These are phyloP conservation scores for Centropus unirufus DNA, from an alignment of 2,113 vertebrate genomes.

Conservation along the genomic window DNA sequence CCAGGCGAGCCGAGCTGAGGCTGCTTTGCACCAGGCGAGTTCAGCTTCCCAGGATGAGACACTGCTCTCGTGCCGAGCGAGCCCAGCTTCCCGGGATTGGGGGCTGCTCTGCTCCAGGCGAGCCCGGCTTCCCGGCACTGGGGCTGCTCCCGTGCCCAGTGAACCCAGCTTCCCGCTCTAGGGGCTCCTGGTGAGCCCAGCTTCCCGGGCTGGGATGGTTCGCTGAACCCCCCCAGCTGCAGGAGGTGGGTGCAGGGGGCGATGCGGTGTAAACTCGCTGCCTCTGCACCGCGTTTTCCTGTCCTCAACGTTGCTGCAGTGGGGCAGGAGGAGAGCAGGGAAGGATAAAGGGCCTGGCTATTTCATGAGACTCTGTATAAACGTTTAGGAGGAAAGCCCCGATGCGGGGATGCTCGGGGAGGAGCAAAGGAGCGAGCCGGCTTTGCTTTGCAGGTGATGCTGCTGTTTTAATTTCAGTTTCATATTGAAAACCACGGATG, in stretches of 20 bases:
- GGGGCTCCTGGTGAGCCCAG: not conserved
- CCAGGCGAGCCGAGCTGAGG: too few relatives aligned
- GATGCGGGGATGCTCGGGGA: accelerated
- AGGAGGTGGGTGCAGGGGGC: accelerated
- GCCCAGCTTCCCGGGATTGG: too few relatives aligned
- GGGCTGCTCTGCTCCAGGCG: too few relatives aligned
- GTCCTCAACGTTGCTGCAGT: accelerated
- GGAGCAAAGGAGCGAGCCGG: not conserved
- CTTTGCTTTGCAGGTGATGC: not conserved
- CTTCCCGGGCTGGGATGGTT: not conserved
- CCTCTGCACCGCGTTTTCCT: not conserved
- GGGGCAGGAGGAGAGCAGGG: not conserved
- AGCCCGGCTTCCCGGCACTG: too few relatives aligned
- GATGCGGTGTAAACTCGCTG: accelerated
- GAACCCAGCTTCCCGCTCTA: too few relatives aligned
- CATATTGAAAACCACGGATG: not conserved
- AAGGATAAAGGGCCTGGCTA: accelerated
- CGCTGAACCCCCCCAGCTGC: accelerated
- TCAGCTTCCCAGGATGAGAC: too few relatives aligned
- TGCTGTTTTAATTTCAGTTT: not conserved
- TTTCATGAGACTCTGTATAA: not conserved
- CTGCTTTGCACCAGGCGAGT: too few relatives aligned
- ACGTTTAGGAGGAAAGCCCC: not conserved
- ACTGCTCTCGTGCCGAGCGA: too few relatives aligned
- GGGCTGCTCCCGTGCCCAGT: too few relatives aligned